phyloP scores from a whole-genome alignment of 2,113 vertebrate species.

The Columbina picui region DNA sequence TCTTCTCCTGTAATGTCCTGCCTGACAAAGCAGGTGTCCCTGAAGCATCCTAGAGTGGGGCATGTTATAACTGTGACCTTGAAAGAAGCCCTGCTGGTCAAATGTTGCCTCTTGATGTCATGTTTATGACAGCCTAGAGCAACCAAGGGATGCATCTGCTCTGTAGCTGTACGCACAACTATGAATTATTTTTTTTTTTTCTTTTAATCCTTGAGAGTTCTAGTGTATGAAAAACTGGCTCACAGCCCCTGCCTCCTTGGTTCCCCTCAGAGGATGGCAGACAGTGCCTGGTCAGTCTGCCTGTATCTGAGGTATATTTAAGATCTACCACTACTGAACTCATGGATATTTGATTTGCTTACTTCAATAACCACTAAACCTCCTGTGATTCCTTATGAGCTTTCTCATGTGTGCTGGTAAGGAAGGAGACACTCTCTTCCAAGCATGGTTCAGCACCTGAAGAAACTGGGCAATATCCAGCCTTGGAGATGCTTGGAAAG shows the following conservation, averaged over 20 bases:
- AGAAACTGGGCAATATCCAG: background rate
- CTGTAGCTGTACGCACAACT: background rate
- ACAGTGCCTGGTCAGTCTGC: background rate
- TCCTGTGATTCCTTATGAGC: background rate
- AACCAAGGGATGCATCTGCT: background rate
- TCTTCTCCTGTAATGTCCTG: background rate
- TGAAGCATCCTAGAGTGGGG: background rate
- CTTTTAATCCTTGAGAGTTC: accelerated
- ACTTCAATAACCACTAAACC: background rate
- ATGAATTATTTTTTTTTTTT: background rate
- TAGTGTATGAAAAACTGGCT: background rate
- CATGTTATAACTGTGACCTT: background rate
- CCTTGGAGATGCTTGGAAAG: background rate
- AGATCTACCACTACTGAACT: background rate
- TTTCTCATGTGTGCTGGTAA: background rate
- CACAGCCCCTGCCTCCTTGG: background rate
- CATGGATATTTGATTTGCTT: background rate
- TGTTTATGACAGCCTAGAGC: background rate
- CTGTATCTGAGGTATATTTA: background rate
- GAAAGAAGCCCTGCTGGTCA: background rate
- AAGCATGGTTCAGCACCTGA: background rate
- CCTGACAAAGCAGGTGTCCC: background rate
- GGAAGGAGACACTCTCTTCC: background rate
- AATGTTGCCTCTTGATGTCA: background rate
- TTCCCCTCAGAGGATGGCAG: background rate